Evolutionary conservation across 2,797 vertebrate genomes (phyloP).

Genomic region (Anabacerthia variegaticeps): DNA sequence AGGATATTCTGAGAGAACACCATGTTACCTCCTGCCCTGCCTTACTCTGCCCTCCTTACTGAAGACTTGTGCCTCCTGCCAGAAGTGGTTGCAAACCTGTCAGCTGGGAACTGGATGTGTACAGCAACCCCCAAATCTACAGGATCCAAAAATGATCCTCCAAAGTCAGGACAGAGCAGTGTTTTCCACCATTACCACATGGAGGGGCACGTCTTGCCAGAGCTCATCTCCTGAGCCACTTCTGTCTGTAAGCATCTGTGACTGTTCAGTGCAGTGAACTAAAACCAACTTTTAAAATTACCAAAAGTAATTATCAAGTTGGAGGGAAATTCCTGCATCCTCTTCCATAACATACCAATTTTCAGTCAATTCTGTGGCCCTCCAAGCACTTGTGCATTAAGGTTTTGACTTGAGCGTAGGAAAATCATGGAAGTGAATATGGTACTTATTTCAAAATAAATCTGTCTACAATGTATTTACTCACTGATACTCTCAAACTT

Average conservation of each 20-base stretch:
- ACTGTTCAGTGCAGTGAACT: neutral
- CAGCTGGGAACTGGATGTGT: neutral
- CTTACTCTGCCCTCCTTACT: neutral
- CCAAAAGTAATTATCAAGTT: neutral
- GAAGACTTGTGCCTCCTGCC: neutral
- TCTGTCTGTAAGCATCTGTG: neutral
- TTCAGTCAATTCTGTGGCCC: neutral
- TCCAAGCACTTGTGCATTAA: neutral
- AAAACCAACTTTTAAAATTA: neutral
- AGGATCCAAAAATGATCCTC: neutral
- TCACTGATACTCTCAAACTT: neutral
- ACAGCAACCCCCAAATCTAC: neutral
- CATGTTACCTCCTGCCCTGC: neutral
- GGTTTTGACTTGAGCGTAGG: neutral
- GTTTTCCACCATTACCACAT: neutral
- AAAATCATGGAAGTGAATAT: neutral
- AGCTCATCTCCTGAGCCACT: neutral
- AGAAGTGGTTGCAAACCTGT: neutral
- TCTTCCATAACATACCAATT: neutral
- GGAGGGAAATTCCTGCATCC: neutral
- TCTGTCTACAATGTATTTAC: neutral
- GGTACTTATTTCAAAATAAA: neutral
- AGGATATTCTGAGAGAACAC: neutral
- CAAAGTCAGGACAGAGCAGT: neutral
- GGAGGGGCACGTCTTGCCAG: neutral